Percentiles rank a stretch among this genome's conserved stretches.
These are phyloP conservation scores for Pomacea maculata DNA, from an alignment of 1,140 invertebrate species.

Conservation along the genomic window DNA sequence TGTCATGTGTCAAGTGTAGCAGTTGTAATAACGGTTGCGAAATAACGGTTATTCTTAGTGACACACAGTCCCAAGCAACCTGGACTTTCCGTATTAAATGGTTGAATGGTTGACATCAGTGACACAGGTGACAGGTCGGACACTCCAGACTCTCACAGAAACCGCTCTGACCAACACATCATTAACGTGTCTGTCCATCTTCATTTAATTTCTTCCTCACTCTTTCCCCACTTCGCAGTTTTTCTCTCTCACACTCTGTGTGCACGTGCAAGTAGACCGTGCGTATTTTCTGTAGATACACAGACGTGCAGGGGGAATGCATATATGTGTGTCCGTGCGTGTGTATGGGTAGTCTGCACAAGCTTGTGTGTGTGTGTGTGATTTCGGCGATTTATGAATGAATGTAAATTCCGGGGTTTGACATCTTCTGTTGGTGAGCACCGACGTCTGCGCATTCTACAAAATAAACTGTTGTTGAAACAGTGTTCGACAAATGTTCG, in stretches of 20 bases:
- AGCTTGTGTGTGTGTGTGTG: too few species aligned
- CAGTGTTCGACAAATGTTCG: neutral
- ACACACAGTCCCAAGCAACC: neutral
- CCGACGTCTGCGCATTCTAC: too few species aligned
- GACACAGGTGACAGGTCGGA: too few species aligned
- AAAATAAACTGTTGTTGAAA: too few species aligned
- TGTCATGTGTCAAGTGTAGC: neutral
- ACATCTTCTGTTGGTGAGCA: too few species aligned
- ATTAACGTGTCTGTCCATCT: too few species aligned
- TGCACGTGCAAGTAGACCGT: neutral
- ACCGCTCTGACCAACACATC: too few species aligned
- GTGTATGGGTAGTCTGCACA: neutral
- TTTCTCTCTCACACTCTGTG: too few species aligned
- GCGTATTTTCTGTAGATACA: neutral
- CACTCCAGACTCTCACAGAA: too few species aligned
- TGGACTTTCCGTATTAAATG: neutral
- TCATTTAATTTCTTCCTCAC: too few species aligned
- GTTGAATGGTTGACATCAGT: neutral
- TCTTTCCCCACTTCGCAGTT: too few species aligned
- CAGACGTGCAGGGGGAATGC: neutral
- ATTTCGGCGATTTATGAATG: neutral
- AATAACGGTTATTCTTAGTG: neutral
- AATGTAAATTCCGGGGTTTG: neutral
- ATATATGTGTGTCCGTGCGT: constrained; percentile 7
- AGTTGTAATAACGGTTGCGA: neutral